Evolutionary conservation across 1,140 invertebrate genomes (phyloP).

Genomic region (Helicoverpa zea): DNA sequence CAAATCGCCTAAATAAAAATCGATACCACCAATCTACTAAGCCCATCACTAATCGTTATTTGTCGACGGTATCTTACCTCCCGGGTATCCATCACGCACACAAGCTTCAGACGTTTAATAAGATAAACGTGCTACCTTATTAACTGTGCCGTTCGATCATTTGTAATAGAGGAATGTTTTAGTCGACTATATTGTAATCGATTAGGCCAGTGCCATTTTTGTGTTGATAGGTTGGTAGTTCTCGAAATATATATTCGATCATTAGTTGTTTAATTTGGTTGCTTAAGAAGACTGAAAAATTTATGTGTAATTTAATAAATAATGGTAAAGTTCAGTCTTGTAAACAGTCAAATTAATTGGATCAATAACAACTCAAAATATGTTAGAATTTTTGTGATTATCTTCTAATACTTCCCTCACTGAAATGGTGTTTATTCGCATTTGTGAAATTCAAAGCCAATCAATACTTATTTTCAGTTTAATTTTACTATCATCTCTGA

Average conservation of each 20-base stretch:
- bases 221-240: conserved; percentile 27
- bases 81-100: conserved; percentile 74
- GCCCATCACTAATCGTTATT: conserved; percentile 62
- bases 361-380: too few species aligned
- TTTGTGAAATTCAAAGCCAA: too few species aligned
- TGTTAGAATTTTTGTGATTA: too few species aligned
- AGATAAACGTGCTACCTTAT: conserved; percentile 82
- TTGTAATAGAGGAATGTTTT: conserved; percentile 58
- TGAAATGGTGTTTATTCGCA: too few species aligned
- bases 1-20: conserved; percentile 36
- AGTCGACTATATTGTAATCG: conserved; percentile 47
- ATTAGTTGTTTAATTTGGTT: too few species aligned
- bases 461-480: too few species aligned
- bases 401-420: too few species aligned
- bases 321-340: too few species aligned
- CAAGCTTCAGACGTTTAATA: conserved; percentile 60
- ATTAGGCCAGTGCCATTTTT: conserved; percentile 45
- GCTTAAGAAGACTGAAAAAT: too few species aligned
- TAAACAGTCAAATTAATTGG: too few species aligned
- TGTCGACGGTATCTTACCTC: conserved; percentile 77
- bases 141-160: conserved; percentile 72
- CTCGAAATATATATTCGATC: neutral
- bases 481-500: neutral
- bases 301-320: neutral
- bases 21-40: conserved; percentile 44